These are phyloP conservation scores for Heterohyrax brucei DNA, from an alignment of 2,797 vertebrate species.

Conservation along the genomic window DNA sequence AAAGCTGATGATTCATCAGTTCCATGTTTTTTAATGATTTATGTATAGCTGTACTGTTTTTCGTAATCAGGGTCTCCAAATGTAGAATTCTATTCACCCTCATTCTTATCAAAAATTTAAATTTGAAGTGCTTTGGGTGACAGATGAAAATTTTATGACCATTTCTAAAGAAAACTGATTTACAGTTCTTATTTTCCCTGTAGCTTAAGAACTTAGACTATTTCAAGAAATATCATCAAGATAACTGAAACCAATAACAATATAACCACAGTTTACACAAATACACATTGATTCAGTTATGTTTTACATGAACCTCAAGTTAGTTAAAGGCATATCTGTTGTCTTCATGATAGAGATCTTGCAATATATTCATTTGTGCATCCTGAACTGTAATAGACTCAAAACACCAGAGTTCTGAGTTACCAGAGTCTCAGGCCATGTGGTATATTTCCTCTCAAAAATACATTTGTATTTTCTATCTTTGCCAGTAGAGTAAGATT, in stretches of 20 bases:
- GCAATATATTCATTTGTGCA: not conserved
- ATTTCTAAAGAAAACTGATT: slow-evolving; percentile 35
- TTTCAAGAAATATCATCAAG: not conserved
- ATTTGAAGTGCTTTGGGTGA: slow-evolving; percentile 80
- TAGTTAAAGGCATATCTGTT: not conserved
- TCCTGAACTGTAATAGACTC: not conserved
- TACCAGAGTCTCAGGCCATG: not conserved
- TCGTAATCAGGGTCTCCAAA: slow-evolving; percentile 64
- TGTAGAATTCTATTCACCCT: slow-evolving; percentile 76
- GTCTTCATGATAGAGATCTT: slow-evolving; percentile 11
- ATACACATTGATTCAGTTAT: not conserved
- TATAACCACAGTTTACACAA: not conserved
- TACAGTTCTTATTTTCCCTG: not conserved
- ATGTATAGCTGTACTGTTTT: slow-evolving; percentile 71
- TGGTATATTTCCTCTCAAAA: slow-evolving; percentile 7
- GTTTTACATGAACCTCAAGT: not conserved
- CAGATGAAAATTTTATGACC: slow-evolving; percentile 73
- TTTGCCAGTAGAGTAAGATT: not conserved
- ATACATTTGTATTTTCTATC: not conserved
- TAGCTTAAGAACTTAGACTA: not conserved
- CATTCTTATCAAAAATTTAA: slow-evolving; percentile 76
- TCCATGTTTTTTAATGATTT: slow-evolving; percentile 79
- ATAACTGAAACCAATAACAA: not conserved
- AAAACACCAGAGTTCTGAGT: not conserved
- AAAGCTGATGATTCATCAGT: slow-evolving; percentile 65